Evolutionary conservation across 2,888 invertebrate species (phyloP), one percentile per base, ranked within the genome.

Genomic region (Tachystola acroxantha): DNA sequence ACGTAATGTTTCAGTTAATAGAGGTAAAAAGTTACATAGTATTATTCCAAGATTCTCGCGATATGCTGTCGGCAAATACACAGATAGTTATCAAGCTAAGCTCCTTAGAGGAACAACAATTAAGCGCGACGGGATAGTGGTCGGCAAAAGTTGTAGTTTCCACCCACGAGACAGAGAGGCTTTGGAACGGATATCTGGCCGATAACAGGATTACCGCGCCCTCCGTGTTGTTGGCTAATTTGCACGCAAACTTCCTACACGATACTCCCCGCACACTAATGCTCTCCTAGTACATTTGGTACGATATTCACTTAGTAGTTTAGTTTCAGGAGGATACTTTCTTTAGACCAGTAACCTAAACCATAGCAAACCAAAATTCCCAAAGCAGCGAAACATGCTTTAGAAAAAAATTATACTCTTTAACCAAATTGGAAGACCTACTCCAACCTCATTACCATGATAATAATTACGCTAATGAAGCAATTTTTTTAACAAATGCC

Each of bases 161-260:
- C 55, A 54, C 58, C 10, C n/a, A 10, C n/a, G 12, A 35, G 20
- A 3, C 5, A 22, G 7, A 24, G 28, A 22, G 9, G 13, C 50
- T 44, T 48, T 56, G 60, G 55, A 53, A 55, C 58, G 69, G 72
- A 71, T 76, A 76, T 70, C 65, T 64, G 57, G 54, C 64, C 73
- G 74, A 77, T 81, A 82, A 82, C 74, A 67, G 71, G 75, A 81
- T 82, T 81, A 80, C 64, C 60, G 61, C 66, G 61, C 73, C 69
- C 73, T 66, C 67, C 64, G 57, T 65, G 66, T 68, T 69, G 70
- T 61, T 64, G 61, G 58, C 67, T 77, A 79, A 80, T 79, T 78
- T 71, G 67, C 74, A 73, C 71, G 70, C 69, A 60, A 78, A 78
- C 77, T 78, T 72, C 58, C 65, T 58, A 69, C 66, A 64, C 66